Evolutionary conservation across 2,888 invertebrate genomes (phyloP).

Genomic region (Entomobrya proxima): DNA sequence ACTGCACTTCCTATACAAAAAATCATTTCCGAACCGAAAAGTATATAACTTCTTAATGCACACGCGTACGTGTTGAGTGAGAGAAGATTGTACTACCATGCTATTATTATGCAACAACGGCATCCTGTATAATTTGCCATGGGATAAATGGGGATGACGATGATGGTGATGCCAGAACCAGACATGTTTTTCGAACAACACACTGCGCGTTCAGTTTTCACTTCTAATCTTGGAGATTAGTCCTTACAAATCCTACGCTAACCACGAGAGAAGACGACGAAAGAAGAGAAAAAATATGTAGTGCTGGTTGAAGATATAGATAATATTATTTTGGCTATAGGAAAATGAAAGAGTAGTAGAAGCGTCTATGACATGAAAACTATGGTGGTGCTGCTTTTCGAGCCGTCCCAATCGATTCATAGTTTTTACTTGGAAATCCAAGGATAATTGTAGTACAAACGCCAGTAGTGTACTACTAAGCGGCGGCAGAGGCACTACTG

Average conservation of each 20-base stretch:
- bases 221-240: slow-evolving; percentile 55
- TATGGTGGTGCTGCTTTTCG: slow-evolving; percentile 35
- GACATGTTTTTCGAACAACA: slow-evolving; percentile 29
- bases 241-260: slow-evolving; percentile 57
- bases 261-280: not conserved
- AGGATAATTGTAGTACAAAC: not conserved
- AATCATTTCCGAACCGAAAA: too few relatives aligned
- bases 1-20: not conserved
- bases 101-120: too few relatives aligned
- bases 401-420: slow-evolving; percentile 23
- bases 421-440: slow-evolving; percentile 26
- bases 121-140: too few relatives aligned
- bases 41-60: too few relatives aligned
- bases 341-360: too few relatives aligned
- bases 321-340: too few relatives aligned
- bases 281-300: too few relatives aligned
- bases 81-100: too few relatives aligned
- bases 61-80: too few relatives aligned
- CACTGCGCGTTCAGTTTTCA: not conserved
- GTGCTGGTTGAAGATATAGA: too few relatives aligned
- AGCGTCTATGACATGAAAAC: not conserved
- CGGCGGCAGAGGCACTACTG: not conserved
- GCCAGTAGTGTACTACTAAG: slow-evolving; percentile 12
- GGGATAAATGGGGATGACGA: too few relatives aligned
- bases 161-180: not conserved